Conservation (phyloP, 2,888 invertebrate species). For the Xanthia togata region DNA sequence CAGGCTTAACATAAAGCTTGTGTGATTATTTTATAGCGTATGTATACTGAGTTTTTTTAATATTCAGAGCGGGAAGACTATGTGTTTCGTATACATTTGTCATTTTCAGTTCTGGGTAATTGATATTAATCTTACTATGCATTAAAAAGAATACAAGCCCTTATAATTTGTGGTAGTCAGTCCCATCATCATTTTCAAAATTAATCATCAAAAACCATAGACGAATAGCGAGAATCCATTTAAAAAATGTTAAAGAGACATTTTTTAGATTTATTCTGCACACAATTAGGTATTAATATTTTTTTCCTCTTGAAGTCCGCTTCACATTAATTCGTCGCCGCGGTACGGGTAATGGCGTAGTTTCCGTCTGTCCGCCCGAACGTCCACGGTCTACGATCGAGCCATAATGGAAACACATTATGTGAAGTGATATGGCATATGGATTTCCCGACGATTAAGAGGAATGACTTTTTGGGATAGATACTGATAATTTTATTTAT, state of each 20-base stretch:
- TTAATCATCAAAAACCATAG: neutral
- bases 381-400: conserved; percentile 20
- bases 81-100: neutral
- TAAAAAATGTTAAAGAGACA: conserved; percentile 4
- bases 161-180: neutral
- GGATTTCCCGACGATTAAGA: conserved; percentile 38
- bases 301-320: conserved; percentile 44
- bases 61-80: neutral
- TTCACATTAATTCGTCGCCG: conserved; percentile 45
- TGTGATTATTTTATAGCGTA: conserved; percentile 9
- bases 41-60: neutral
- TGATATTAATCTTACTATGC: neutral
- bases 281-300: conserved; percentile 51
- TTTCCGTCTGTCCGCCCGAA: conserved; percentile 51
- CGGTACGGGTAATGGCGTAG: conserved; percentile 53
- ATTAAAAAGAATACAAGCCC: neutral
- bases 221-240: conserved; percentile 13
- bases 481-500: conserved; percentile 22
- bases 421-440: conserved; percentile 59
- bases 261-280: conserved; percentile 27
- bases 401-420: conserved; percentile 55
- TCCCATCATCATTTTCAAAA: neutral
- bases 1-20: conserved; percentile 31
- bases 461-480: conserved; percentile 27
- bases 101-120: neutral